Evolutionary conservation across 1,140 invertebrate genomes (phyloP).

Genomic region (Melipona quadrifasciata): DNA sequence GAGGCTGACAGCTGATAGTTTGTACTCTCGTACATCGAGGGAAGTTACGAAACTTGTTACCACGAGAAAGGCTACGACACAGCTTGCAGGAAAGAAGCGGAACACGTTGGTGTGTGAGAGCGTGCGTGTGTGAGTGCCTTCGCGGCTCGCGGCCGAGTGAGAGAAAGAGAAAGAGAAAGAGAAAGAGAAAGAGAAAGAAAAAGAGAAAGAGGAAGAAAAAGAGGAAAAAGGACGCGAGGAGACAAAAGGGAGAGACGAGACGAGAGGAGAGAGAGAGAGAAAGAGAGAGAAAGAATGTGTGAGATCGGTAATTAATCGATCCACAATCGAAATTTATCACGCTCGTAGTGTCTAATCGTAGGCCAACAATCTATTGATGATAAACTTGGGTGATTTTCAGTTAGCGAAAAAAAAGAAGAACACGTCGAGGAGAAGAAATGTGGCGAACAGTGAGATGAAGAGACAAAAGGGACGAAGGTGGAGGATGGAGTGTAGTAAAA

Average conservation of each 20-base stretch:
- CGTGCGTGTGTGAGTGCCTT: constrained; percentile 24
- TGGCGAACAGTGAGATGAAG: constrained; percentile 30
- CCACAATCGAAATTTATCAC: background rate
- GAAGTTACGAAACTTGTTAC: constrained; percentile 50
- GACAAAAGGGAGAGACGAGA: background rate
- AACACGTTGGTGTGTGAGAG: constrained; percentile 21
- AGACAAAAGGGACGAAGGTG: constrained; percentile 11
- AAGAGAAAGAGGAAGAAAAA: background rate
- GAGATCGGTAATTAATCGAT: constrained; percentile 14
- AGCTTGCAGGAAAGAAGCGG: constrained; percentile 34
- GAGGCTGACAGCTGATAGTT: constrained; percentile 63
- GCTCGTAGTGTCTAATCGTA: background rate
- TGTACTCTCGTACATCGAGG: constrained; percentile 40
- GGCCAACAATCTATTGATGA: background rate
- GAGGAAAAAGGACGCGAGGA: background rate
- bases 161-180: constrained; percentile 15
- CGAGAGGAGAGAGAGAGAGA: background rate
- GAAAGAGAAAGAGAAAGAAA: background rate
- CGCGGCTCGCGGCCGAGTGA: constrained; percentile 17
- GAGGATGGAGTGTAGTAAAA: constrained; percentile 24
- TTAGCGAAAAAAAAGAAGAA: background rate
- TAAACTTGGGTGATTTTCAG: constrained; percentile 21
- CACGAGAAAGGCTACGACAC: constrained; percentile 46
- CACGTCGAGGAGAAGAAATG: background rate
- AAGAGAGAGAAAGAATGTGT: constrained; percentile 16